Percentiles rank a stretch among this genome's conserved stretches.
Conservation (phyloP, 2,113 vertebrate genomes). For the Anguilla rostrata region DNA sequence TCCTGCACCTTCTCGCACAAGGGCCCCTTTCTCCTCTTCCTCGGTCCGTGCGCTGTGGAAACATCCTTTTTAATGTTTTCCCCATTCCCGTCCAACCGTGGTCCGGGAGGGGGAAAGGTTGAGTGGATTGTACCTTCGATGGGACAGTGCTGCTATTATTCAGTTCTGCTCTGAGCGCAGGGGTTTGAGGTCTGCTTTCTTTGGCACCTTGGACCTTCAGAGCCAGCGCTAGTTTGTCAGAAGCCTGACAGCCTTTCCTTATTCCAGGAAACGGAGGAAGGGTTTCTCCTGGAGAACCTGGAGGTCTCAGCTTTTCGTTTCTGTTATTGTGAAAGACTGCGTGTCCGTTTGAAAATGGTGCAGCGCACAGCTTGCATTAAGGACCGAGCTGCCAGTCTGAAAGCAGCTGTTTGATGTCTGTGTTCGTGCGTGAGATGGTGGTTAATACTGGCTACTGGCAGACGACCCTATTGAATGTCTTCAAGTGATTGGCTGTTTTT, state of each 20-base stretch:
- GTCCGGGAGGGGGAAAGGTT: conserved; percentile 37
- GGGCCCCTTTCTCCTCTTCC: conserved; percentile 3
- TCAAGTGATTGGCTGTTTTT: not conserved
- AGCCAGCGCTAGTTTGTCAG: conserved; percentile 62
- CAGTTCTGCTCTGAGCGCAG: conserved; percentile 43
- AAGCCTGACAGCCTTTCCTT: conserved; percentile 63
- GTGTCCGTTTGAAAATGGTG: not conserved
- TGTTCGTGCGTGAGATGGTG: not conserved
- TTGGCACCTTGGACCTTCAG: conserved; percentile 58
- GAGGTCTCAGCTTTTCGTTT: conserved; percentile 14
- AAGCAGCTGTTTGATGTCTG: not conserved
- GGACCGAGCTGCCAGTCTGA: not conserved
- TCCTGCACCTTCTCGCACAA: conserved; percentile 12
- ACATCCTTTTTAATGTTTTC: conserved; percentile 26
- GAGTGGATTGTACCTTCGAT: conserved; percentile 45
- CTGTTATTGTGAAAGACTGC: not conserved
- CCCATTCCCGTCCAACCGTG: conserved; percentile 17
- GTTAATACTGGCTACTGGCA: not conserved
- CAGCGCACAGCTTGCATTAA: not conserved
- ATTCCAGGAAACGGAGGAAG: conserved; percentile 50
- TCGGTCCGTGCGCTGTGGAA: conserved; percentile 13
- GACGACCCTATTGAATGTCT: not conserved
- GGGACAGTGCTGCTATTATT: conserved; percentile 62
- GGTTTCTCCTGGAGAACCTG: conserved; percentile 20
- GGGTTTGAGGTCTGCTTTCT: conserved; percentile 65